phyloP scores from a whole-genome alignment of 2,888 invertebrate genomes.

The Vesta saturnalis region DNA sequence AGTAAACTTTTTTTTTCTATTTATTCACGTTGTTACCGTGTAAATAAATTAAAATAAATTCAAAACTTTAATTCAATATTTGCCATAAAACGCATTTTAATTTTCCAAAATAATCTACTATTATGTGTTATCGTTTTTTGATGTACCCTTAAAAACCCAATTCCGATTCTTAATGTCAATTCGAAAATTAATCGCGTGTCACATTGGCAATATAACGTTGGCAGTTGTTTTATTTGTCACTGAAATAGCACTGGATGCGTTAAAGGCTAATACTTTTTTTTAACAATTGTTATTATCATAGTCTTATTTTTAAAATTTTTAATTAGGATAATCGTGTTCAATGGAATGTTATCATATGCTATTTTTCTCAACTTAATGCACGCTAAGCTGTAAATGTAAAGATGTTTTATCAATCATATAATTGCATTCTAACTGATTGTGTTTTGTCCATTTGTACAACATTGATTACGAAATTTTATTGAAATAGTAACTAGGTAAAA shows the following conservation, averaged over 20 bases:
- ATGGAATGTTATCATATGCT: too few relatives aligned
- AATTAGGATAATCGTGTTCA: too few relatives aligned
- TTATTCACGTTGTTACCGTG: slow-evolving; percentile 1
- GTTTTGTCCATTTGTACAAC: too few relatives aligned
- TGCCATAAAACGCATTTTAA: not conserved
- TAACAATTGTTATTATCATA: slow-evolving; percentile 4
- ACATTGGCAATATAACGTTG: slow-evolving; percentile 50
- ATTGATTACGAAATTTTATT: too few relatives aligned
- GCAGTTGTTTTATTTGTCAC: slow-evolving; percentile 53
- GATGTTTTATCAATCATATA: too few relatives aligned
- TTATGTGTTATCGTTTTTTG: not conserved
- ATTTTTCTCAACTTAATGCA: too few relatives aligned
- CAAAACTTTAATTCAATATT: too few relatives aligned
- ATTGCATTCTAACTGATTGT: too few relatives aligned
- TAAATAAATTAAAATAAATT: too few relatives aligned
- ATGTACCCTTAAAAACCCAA: slow-evolving; percentile 38
- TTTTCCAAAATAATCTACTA: too few relatives aligned
- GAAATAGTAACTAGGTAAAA: too few relatives aligned
- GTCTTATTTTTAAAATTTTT: not conserved
- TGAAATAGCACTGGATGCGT: slow-evolving; percentile 49
- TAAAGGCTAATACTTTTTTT: slow-evolving; percentile 29
- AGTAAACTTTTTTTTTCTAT: slow-evolving; percentile 44
- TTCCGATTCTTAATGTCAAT: slow-evolving; percentile 53
- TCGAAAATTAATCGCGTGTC: slow-evolving; percentile 49
- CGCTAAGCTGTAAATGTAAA: too few relatives aligned